Evolutionary conservation across 2,888 invertebrate species (phyloP), one percentile per base, ranked within the genome.

Genomic region (Machimus atricapillus): DNA sequence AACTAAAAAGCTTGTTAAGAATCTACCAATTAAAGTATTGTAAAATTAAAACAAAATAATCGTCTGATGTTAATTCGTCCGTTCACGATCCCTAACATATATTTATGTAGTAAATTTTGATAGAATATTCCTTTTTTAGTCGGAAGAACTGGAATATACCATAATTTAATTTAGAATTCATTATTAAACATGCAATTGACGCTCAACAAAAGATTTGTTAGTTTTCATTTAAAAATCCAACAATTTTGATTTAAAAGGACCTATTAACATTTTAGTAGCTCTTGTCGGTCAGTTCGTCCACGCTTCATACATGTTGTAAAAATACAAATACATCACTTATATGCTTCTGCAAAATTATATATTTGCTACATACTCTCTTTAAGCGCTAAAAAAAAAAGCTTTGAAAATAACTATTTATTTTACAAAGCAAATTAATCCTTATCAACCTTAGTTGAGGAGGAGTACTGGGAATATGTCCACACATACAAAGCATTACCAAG

Each of bases 391-490:
- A 52, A 66, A 52, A 52, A 52, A 52, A 66, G 66, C 66, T 66
- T 66, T 27, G 27, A 66, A 66, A 9, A 19, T 66, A 66, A 66
- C 27, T 9, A 27, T 66, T 23, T 27, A 40, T 74, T 34, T 66
- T 74, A 78, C 81, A 52, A 78, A 73, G 34, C 23, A 76, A 87
- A 86, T 86, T 73, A 77, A 86, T 19, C 81, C 52, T 81, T 81
- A 74, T 31, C 23, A 86, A 87, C 74, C 77, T 43, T 83, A 86
- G 23, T 87, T 83, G 83, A 88, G 56, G 86, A 83, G 85, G 88
- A 88, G 43, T 87, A 88, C 87, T 88, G 88, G 88, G 88, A 88
- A 52, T 88, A 87, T 85, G 76, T 88, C 37, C 87, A 85, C 34
- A 46, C 43, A 74, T 87, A 88, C 78, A 88, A 88, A 87, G 87